Percentiles rank a stretch among this genome's conserved stretches.
These are phyloP conservation scores for Brachionus paranguensis DNA, from an alignment of 1,140 invertebrate species.

Conservation along the genomic window DNA sequence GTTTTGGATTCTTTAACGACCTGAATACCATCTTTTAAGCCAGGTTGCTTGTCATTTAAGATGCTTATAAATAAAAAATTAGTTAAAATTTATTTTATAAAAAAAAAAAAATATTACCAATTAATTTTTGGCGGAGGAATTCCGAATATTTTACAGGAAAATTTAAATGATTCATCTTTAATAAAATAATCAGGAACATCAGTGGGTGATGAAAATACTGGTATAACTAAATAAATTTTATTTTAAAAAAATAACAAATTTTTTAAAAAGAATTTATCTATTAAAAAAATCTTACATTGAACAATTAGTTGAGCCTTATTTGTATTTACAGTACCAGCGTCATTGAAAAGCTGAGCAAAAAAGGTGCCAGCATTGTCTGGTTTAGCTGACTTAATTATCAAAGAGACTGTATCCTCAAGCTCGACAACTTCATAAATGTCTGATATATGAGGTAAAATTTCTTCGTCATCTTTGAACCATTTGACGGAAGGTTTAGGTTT, in stretches of 20 bases:
- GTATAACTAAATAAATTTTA: neutral
- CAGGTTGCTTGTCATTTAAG: neutral
- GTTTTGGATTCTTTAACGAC: neutral
- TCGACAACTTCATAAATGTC: constrained; percentile 28
- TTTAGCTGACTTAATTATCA: constrained; percentile 8
- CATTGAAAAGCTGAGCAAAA: neutral
- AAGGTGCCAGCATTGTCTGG: neutral
- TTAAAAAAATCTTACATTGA: neutral
- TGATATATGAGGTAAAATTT: neutral
- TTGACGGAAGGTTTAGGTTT: constrained; percentile 25
- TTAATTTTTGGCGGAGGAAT: constrained; percentile 77
- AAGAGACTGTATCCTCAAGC: constrained; percentile 1
- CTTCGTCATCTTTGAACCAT: constrained; percentile 38
- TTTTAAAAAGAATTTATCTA: neutral
- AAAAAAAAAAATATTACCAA: constrained; percentile 61
- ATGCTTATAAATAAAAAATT: neutral
- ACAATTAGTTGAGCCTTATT: constrained; percentile 4
- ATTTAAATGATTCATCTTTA: neutral
- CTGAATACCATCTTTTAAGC: neutral
- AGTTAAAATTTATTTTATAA: neutral
- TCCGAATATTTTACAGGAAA: constrained; percentile 84
- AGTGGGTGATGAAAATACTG: neutral
- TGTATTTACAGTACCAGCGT: neutral
- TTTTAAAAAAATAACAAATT: neutral
- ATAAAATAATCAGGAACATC: neutral